Conservation (phyloP, 1,140 invertebrate species). For the Chironomus tepperi region DNA sequence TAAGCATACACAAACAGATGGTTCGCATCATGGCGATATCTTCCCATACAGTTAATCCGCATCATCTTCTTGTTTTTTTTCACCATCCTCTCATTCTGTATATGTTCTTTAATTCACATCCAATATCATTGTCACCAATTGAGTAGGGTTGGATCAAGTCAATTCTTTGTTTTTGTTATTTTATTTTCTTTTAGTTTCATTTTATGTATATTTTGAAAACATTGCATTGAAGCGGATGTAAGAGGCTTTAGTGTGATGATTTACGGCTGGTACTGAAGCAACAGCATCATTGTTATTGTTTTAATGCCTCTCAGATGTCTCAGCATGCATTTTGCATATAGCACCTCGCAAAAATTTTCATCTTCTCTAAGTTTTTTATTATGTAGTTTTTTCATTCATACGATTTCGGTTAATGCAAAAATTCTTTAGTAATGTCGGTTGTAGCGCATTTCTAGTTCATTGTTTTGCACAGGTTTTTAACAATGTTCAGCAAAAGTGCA, state of each 20-base stretch:
- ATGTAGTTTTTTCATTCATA: not conserved
- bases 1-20: constrained; percentile 12
- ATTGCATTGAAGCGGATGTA: not conserved
- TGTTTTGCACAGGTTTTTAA: too few relatives aligned
- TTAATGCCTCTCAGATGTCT: constrained; percentile 16
- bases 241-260: not conserved
- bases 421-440: too few relatives aligned
- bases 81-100: too few relatives aligned
- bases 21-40: not conserved
- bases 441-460: too few relatives aligned
- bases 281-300: constrained; percentile 3
- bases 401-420: not conserved
- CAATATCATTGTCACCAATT: too few relatives aligned
- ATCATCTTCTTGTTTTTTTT: too few relatives aligned
- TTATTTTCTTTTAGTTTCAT: not conserved
- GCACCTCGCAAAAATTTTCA: not conserved
- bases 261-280: constrained; percentile 16
- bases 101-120: too few relatives aligned
- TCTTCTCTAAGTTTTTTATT: too few relatives aligned
- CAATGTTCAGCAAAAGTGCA: too few relatives aligned
- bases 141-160: too few relatives aligned
- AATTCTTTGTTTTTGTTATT: too few relatives aligned
- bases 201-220: not conserved
- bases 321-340: constrained; percentile 14
- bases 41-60: not conserved